phyloP scores from a whole-genome alignment of 1,140 invertebrate genomes.

The Zophobas atratus region DNA sequence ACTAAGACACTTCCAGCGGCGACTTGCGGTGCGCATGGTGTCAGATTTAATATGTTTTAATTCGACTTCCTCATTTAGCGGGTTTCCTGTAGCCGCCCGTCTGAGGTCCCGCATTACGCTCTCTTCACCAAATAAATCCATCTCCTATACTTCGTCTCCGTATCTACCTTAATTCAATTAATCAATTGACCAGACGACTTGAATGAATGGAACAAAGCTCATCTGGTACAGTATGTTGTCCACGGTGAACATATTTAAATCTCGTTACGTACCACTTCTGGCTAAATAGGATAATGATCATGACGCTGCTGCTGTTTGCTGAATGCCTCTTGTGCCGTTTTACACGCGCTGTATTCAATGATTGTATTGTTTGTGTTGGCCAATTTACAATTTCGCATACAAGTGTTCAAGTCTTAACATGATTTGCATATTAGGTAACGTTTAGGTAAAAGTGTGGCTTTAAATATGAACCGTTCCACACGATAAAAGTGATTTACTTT shows the following conservation, averaged over 20 bases:
- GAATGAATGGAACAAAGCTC: constrained; percentile 15
- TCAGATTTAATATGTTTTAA: constrained; percentile 38
- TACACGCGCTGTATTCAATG: constrained; percentile 40
- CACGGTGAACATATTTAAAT: constrained; percentile 23
- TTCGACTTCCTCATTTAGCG: constrained; percentile 30
- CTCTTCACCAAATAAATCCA: constrained; percentile 6
- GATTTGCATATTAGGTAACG: background rate
- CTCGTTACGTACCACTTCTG: constrained; percentile 29
- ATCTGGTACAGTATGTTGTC: constrained; percentile 3
- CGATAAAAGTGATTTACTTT: background rate
- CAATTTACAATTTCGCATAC: constrained; percentile 22
- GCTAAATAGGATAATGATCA: constrained; percentile 31
- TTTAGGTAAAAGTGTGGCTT: background rate
- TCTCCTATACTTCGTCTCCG: background rate
- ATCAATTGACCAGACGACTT: constrained; percentile 30
- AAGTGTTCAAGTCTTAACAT: constrained; percentile 1
- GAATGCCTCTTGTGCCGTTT: constrained; percentile 35
- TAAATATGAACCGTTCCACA: background rate
- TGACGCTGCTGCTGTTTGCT: constrained; percentile 20
- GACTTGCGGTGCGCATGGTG: constrained; percentile 7
- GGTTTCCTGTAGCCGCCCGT: constrained; percentile 33
- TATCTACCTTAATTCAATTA: constrained; percentile 37
- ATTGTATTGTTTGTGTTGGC: constrained; percentile 33
- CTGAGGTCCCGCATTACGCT: constrained; percentile 30
- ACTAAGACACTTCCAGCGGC: background rate